Base-by-base conservation (phyloP, 2,797 vertebrate genomes). In the Danio kyathit region DNA sequence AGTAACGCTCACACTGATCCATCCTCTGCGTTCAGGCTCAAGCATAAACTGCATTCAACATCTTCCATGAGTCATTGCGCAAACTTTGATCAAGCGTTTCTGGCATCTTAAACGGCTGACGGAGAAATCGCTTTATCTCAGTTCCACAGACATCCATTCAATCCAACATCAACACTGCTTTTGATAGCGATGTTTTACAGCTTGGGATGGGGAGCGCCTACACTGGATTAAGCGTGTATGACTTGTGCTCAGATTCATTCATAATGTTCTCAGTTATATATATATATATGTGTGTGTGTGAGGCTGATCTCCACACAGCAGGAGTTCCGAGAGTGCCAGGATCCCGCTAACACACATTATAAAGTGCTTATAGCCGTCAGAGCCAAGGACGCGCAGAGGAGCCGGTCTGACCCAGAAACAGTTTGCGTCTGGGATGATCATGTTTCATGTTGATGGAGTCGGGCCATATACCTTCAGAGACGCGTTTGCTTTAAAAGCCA, bases 321-420 rank as follows among this genome's bases (percentile, higher is more conserved):
- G 67, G 77, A 71, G 38, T 86, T 86, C 88, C 85, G 85, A 54
- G 14, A 87, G 87, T 83, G 85, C 81, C 71, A 8, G 51, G 81
- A 80, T 86, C 90, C 85, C 82, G 87, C 89, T 89, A 86, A 87
- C 84, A 85, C 84, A 78, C 82, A 86, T 89, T 90, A 88, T 78
- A 41, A 88, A 86, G 77, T 70, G 79, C 83, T 77, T 74, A 84
- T 82, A 83, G 85, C 66, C 87, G 81, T 89, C 89, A 87, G 84
- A 79, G 87, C 87, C 92, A 92, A 94, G 91, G 92, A 93, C 92
- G 80, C 74, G 49, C 85, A 86, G 77, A 85, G 84, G 82, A 80
- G 84, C 84, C 73, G 21, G 17, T 75, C 88, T 91, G 93, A 90
- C 93, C 92, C 89, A 93, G 90, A 93, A 93, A 92, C 66, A 88